These are phyloP conservation scores for Listronotus bonariensis DNA, from an alignment of 1,140 invertebrate genomes.

Conservation along the genomic window DNA sequence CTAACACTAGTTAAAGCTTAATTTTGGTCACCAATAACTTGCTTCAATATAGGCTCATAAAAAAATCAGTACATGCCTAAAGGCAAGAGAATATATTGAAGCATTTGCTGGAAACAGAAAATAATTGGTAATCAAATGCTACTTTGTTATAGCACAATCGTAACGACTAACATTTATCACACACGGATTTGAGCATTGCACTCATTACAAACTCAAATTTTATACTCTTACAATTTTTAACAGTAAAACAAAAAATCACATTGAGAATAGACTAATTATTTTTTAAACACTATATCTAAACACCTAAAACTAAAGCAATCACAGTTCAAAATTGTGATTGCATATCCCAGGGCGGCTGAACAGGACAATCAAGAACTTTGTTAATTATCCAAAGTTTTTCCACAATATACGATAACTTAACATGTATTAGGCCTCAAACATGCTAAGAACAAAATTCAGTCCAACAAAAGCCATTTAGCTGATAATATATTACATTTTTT, in stretches of 20 bases:
- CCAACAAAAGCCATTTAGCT: too few species aligned
- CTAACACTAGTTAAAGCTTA: constrained; percentile 41
- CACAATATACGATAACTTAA: constrained; percentile 7
- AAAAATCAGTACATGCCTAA: constrained; percentile 44
- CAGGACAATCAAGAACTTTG: constrained; percentile 48
- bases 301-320: constrained; percentile 44
- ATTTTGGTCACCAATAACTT: constrained; percentile 16
- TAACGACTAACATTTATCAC: constrained; percentile 44
- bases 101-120: constrained; percentile 14
- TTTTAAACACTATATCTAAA: constrained; percentile 36
- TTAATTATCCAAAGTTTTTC: constrained; percentile 24
- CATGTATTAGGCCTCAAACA: constrained; percentile 27
- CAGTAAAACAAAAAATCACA: constrained; percentile 52
- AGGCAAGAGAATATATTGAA: constrained; percentile 18
- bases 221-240: constrained; percentile 49
- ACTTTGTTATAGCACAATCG: constrained; percentile 30
- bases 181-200: constrained; percentile 45
- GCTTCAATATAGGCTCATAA: constrained; percentile 27
- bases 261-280: constrained; percentile 49
- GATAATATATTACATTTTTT: too few species aligned
- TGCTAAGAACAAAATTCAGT: not conserved
- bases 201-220: constrained; percentile 49
- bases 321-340: constrained; percentile 32
- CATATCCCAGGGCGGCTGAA: constrained; percentile 53
- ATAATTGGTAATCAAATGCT: constrained; percentile 28